Conservation (phyloP, 1,140 invertebrate genomes). For the Octopus bimaculoides region DNA sequence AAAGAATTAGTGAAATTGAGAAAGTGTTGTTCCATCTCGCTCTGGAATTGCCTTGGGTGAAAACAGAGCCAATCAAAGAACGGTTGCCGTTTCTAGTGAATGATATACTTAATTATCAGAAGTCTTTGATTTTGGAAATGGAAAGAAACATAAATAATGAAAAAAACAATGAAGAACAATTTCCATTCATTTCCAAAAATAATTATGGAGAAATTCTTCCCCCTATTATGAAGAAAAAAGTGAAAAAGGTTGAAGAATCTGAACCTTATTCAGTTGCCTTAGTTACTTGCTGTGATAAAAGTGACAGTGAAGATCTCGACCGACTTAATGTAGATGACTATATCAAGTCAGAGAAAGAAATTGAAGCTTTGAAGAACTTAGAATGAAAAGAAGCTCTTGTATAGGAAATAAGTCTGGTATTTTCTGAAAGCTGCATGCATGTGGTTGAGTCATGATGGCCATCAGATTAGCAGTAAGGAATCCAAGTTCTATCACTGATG, state of each 20-base stretch:
- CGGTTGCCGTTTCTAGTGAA: background rate
- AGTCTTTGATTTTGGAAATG: background rate
- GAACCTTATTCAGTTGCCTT: background rate
- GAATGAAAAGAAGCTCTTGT: too few species aligned
- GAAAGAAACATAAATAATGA: background rate
- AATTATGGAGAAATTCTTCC: constrained; percentile 6
- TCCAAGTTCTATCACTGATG: too few species aligned
- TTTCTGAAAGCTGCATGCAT: too few species aligned
- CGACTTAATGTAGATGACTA: background rate
- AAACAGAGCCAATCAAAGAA: background rate
- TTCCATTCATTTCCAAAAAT: background rate
- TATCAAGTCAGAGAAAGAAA: background rate
- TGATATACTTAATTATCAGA: background rate
- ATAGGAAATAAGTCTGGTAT: too few species aligned
- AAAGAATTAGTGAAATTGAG: background rate
- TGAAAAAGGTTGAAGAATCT: background rate
- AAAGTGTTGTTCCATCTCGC: background rate
- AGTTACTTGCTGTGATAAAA: background rate
- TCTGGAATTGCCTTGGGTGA: background rate
- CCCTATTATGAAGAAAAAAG: background rate
- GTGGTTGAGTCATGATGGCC: too few species aligned
- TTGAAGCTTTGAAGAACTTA: background rate
- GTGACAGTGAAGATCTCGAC: background rate
- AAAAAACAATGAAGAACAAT: background rate
- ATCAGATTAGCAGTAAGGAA: too few species aligned